phyloP scores from a whole-genome alignment of 1,140 invertebrate species.

The Drosophila funebris region DNA sequence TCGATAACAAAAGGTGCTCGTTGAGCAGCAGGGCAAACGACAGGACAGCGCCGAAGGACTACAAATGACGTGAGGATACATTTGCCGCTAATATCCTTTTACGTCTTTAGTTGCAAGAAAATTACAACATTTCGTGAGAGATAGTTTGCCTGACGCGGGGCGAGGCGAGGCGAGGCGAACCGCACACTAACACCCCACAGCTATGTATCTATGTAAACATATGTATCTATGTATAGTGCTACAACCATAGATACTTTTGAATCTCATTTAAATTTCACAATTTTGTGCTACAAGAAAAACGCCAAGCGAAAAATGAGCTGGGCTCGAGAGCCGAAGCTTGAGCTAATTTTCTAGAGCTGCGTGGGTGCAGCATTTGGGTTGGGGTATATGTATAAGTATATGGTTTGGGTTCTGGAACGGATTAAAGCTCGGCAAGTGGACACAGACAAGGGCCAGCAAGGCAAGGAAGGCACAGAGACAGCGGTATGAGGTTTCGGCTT shows the following conservation, averaged over 20 bases:
- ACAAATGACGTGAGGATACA: slow-evolving; percentile 34
- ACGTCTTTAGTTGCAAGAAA: slow-evolving; percentile 71
- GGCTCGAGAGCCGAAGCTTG: slow-evolving; percentile 31
- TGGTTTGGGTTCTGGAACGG: slow-evolving; percentile 32
- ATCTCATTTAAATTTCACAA: slow-evolving; percentile 78
- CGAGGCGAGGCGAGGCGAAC: background rate
- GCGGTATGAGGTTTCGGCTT: slow-evolving; percentile 16
- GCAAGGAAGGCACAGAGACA: background rate
- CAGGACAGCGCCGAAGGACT: background rate
- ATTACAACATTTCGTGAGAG: slow-evolving; percentile 76
- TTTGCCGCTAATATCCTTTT: slow-evolving; percentile 72
- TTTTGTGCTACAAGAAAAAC: slow-evolving; percentile 60
- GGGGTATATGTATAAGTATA: background rate
- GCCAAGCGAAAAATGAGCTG: slow-evolving; percentile 63
- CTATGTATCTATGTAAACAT: background rate
- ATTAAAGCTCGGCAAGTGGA: slow-evolving; percentile 77
- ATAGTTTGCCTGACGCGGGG: slow-evolving; percentile 41
- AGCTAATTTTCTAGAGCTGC: slow-evolving; percentile 67
- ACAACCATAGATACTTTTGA: slow-evolving; percentile 58
- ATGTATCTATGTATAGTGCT: slow-evolving; percentile 1
- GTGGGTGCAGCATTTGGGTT: slow-evolving; percentile 4
- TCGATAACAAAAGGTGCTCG: slow-evolving; percentile 8
- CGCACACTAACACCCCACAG: background rate
- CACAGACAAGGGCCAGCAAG: slow-evolving; percentile 41
- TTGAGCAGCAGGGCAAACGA: background rate